Base-by-base conservation (phyloP, 2,888 invertebrate genomes). In the Andrena bicolor region DNA sequence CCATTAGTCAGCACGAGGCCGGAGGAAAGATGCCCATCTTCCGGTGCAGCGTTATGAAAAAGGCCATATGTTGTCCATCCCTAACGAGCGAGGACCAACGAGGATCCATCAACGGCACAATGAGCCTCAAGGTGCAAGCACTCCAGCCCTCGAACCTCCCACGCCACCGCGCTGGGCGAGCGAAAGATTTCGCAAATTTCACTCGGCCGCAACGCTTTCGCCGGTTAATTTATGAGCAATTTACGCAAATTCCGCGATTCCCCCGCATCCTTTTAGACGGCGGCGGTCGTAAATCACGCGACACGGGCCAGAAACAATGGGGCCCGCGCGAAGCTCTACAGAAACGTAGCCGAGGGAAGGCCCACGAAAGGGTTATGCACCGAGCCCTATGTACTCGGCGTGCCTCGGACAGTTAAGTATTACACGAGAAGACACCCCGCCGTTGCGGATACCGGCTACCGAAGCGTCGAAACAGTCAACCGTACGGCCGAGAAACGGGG, bases 191-290 rank as follows among this genome's bases (percentile, higher is more conserved):
- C 83, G 85, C 74, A 89, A 90, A 90, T 90, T 88, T 88, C 81
- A 86, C 85, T 85, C 65, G 68, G 68, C 41, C 70, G 74, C 69
- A 80, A 76, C 82, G 56, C 85, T 78, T 83, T 86, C 74, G 68
- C 85, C 74, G 10, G 64, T 63, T 88, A 90, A 92, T 92, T 92
- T 92, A 92, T 86, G 90, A 82, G 84, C 63, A 68, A 83, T 92
- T 91, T 91, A 89, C 91, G 91, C 87, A 91, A 91, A 91, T 90
- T 89, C 23, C 82, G 79, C 79, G 77, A 85, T 83, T 78, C 23
- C 53, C 2, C 61, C 61, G 76, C 58, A 78, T 49, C 58, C 35
- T 73, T 78, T 68, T 60, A 23, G 63, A 6, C 71, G n/a, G n/a
- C 60, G 49, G 49, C 0, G 16, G 30, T 84, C 84, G 68, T 89